Base-by-base conservation (phyloP, 2,113 vertebrate genomes). In the Apeltes quadracus region DNA sequence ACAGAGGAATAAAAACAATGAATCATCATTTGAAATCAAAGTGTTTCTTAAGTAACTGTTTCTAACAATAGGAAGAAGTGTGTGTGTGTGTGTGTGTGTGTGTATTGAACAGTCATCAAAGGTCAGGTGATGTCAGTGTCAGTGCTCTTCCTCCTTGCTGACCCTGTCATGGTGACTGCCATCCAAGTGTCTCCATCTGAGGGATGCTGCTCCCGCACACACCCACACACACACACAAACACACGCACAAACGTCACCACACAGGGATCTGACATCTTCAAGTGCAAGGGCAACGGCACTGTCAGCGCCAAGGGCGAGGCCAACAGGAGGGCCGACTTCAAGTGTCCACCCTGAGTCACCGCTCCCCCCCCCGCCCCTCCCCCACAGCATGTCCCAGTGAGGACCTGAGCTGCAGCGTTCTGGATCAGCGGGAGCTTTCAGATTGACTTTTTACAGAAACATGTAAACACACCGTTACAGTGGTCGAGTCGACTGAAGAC, bases 111-210 rank as follows among this genome's bases (percentile, higher is more conserved):
- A 67, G 77, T 71, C 85, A 72, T 83, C 70, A 36, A 72, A 73
- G 89, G 85, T 81, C 74, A 74, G 75, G 76, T 48, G 77, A 85
- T 83, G 87, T 88, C 89, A 88, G 79, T 81, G 83, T 82, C 85
- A 84, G 36, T 80, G 84, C 75, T 73, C 89, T 77, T 66, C 80
- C 68, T 84, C 75, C 81, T 71, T 61, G 69, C 61, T 89, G 87
- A 90, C 89, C 89, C 87, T 91, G 87, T 91, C 89, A 90, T 39
- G 62, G 69, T 82, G 81, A 84, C 61, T 84, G 87, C 84, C 84
- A 78, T 73, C 80, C 6, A 69, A 87, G 76, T 77, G 81, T 83
- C 78, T 88, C 76, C 75, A 77, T 51, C 67, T 16, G 57, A 72
- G 57, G 15, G n/a, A 72, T 27, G 68, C 58, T 27, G 50, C 85